phyloP scores from a whole-genome alignment of 2,888 invertebrate genomes.

The Morinoia aosen region DNA sequence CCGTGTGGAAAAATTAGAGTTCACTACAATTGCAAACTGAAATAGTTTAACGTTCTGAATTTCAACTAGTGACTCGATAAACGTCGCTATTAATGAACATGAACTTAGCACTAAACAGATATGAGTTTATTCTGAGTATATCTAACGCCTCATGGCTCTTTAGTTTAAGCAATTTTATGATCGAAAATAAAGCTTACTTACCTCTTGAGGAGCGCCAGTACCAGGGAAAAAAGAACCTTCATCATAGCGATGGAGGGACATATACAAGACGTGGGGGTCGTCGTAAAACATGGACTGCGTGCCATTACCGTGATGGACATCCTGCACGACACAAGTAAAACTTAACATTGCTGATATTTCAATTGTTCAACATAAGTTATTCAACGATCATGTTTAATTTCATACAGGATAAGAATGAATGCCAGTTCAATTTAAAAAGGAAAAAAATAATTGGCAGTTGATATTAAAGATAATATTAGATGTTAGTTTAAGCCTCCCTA shows the following conservation, averaged over 20 bases:
- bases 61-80: too few species aligned
- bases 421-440: background rate
- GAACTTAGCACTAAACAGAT: too few species aligned
- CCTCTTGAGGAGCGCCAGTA: conserved; percentile 93
- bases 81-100: too few species aligned
- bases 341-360: background rate
- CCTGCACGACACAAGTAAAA: conserved; percentile 75
- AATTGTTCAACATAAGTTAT: background rate
- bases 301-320: conserved; percentile 98
- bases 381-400: background rate
- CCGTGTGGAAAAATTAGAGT: too few species aligned
- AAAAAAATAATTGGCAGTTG: too few species aligned
- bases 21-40: too few species aligned
- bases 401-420: background rate
- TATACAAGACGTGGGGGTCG: conserved; percentile 92
- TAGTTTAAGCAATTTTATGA: background rate
- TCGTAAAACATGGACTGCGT: conserved; percentile 98
- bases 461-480: too few species aligned
- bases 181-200: conserved; percentile 68
- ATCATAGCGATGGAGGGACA: conserved; percentile 98
- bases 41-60: too few species aligned
- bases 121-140: background rate
- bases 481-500: too few species aligned
- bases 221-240: conserved; percentile 99
- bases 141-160: background rate